phyloP scores from a whole-genome alignment of 2,113 vertebrate genomes.

The Bubo bubo region DNA sequence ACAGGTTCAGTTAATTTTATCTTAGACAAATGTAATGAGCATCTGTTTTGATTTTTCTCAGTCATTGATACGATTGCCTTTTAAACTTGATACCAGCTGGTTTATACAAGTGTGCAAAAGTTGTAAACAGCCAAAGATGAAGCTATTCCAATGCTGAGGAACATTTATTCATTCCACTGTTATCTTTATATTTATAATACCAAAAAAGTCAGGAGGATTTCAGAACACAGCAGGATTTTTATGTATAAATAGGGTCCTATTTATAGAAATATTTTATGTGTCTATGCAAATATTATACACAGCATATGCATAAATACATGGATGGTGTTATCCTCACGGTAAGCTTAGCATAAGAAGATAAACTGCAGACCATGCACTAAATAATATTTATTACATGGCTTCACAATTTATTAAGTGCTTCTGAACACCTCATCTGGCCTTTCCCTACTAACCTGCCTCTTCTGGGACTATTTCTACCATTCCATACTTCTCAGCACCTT shows the following conservation, averaged over 20 bases:
- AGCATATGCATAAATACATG: background rate
- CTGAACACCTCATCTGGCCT: background rate
- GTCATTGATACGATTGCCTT: slow-evolving; percentile 70
- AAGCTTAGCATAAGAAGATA: background rate
- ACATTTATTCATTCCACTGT: slow-evolving; percentile 1
- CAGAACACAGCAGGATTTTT: background rate
- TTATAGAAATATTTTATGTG: background rate
- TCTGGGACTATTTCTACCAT: slow-evolving; percentile 6
- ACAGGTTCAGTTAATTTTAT: slow-evolving; percentile 77
- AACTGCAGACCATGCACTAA: background rate
- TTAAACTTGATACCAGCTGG: slow-evolving; percentile 72
- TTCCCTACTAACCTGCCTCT: background rate
- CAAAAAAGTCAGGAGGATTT: background rate
- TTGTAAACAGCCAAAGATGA: slow-evolving; percentile 67
- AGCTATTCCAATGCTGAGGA: slow-evolving; percentile 26
- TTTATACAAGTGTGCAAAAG: slow-evolving; percentile 71
- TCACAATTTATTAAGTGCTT: slow-evolving; percentile 41
- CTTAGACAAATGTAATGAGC: slow-evolving; percentile 71
- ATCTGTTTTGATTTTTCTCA: slow-evolving; percentile 77
- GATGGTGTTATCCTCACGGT: background rate
- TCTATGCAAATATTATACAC: background rate
- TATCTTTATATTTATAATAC: slow-evolving; percentile 20
- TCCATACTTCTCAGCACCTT: background rate
- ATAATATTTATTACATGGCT: slow-evolving; percentile 7
- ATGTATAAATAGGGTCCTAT: background rate